Evolutionary conservation across 2,797 vertebrate species (phyloP).

Genomic region (Graptemys geographica): DNA sequence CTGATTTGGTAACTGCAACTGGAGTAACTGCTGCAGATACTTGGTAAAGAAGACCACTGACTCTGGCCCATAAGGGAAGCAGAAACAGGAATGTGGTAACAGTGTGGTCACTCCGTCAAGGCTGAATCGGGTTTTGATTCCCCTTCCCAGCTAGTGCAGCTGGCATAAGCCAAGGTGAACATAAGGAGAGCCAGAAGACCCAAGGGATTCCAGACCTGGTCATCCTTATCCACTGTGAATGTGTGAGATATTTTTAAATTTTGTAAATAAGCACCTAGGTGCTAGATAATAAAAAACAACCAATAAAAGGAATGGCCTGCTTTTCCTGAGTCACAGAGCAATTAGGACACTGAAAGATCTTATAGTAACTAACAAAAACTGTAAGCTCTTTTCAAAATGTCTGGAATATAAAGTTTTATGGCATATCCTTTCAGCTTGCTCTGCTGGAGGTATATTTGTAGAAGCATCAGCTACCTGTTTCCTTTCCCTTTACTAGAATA

Average conservation of each 20-base stretch:
- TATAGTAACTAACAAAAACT: background rate
- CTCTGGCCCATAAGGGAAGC: background rate
- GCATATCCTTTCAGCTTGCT: background rate
- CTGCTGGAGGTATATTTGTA: background rate
- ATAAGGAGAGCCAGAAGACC: constrained; percentile 34
- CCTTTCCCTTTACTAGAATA: background rate
- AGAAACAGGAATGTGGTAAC: background rate
- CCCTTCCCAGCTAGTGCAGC: constrained; percentile 56
- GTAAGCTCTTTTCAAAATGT: background rate
- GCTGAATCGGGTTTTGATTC: constrained; percentile 16
- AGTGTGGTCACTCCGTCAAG: background rate
- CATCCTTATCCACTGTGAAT: constrained; percentile 46
- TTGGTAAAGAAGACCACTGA: background rate
- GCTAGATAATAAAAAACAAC: constrained; percentile 50
- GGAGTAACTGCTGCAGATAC: background rate
- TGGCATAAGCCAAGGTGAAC: constrained; percentile 28
- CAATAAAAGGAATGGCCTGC: constrained; percentile 20
- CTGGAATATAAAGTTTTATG: background rate
- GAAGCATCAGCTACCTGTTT: background rate
- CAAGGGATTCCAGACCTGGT: constrained; percentile 68
- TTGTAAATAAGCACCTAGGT: constrained; percentile 59
- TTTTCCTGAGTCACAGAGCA: constrained; percentile 41
- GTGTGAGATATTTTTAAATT: constrained; percentile 57
- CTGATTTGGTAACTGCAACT: background rate
- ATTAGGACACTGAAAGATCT: background rate